These are phyloP conservation scores for Diploptera punctata DNA, from an alignment of 2,888 invertebrate species.

Conservation along the genomic window DNA sequence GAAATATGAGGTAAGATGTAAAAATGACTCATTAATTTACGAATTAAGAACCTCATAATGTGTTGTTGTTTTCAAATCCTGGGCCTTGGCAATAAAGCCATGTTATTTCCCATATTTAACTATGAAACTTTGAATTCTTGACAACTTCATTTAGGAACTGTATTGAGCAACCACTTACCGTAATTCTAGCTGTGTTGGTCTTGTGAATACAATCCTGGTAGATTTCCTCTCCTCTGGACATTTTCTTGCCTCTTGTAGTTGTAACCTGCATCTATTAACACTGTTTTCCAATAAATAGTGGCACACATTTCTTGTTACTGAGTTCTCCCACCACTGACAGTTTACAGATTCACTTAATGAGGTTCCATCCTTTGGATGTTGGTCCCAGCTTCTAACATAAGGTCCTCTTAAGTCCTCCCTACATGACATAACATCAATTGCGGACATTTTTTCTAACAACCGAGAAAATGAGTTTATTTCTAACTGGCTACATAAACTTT, in stretches of 20 bases:
- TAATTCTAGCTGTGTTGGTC: conserved; percentile 42
- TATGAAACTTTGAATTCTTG: too few relatives aligned
- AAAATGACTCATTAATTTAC: too few relatives aligned
- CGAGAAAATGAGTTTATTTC: conserved; percentile 25
- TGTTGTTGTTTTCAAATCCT: too few relatives aligned
- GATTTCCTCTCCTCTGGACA: not conserved
- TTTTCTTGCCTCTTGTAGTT: not conserved
- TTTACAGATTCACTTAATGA: conserved; percentile 2
- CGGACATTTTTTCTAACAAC: conserved; percentile 35
- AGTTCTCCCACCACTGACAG: not conserved
- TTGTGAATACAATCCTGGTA: conserved; percentile 34
- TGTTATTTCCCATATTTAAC: too few relatives aligned
- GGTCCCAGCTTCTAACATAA: conserved; percentile 33
- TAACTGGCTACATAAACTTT: conserved; percentile 1
- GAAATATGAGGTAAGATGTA: too few relatives aligned
- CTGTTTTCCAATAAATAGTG: conserved; percentile 6
- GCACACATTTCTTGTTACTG: not conserved
- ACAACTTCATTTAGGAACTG: too few relatives aligned
- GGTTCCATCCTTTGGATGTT: conserved; percentile 25
- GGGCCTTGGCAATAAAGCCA: too few relatives aligned
- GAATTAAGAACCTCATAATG: too few relatives aligned
- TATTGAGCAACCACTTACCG: conserved; percentile 49
- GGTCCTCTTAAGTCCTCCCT: conserved; percentile 9
- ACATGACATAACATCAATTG: conserved; percentile 10
- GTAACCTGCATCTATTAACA: conserved; percentile 4